phyloP scores from a whole-genome alignment of 2,888 invertebrate species.

The Drosophila mulleri region DNA sequence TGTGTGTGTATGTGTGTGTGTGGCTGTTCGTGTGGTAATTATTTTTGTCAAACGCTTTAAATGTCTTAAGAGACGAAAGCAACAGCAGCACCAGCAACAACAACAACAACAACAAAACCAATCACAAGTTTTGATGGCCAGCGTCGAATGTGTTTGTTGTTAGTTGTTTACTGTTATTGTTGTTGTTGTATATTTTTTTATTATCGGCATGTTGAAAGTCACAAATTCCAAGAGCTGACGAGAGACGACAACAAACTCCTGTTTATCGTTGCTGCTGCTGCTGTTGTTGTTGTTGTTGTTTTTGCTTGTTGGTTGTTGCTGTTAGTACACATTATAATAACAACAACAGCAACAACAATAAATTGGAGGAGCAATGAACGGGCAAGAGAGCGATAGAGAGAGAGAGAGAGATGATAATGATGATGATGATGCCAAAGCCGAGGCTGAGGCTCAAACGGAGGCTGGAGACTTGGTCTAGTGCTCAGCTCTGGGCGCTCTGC shows the following conservation, averaged over 20 bases:
- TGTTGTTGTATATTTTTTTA: slow-evolving; percentile 39
- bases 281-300: slow-evolving; percentile 33
- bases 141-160: slow-evolving; percentile 56
- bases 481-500: slow-evolving; percentile 5
- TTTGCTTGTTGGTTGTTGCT: slow-evolving; percentile 39
- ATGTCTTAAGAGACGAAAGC: slow-evolving; percentile 45
- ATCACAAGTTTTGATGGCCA: slow-evolving; percentile 73
- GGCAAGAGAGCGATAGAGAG: slow-evolving; percentile 9
- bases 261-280: slow-evolving; percentile 39
- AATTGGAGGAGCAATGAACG: slow-evolving; percentile 41
- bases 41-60: slow-evolving; percentile 71
- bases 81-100: slow-evolving; percentile 9
- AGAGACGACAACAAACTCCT: slow-evolving; percentile 43
- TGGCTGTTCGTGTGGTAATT: slow-evolving; percentile 61
- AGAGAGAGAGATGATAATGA: slow-evolving; percentile 11
- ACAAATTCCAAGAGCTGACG: slow-evolving; percentile 46
- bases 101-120: slow-evolving; percentile 54
- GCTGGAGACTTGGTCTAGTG: slow-evolving; percentile 9
- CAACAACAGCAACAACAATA: slow-evolving; percentile 32
- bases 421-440: slow-evolving; percentile 17
- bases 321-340: slow-evolving; percentile 55
- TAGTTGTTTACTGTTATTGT: slow-evolving; percentile 45
- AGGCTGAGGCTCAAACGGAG: slow-evolving; percentile 11
- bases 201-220: slow-evolving; percentile 59
- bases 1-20: slow-evolving; percentile 5